Evolutionary conservation across 2,797 vertebrate species (phyloP), one percentile per base, ranked within the genome.

Genomic region (Halcyon chelicuti): DNA sequence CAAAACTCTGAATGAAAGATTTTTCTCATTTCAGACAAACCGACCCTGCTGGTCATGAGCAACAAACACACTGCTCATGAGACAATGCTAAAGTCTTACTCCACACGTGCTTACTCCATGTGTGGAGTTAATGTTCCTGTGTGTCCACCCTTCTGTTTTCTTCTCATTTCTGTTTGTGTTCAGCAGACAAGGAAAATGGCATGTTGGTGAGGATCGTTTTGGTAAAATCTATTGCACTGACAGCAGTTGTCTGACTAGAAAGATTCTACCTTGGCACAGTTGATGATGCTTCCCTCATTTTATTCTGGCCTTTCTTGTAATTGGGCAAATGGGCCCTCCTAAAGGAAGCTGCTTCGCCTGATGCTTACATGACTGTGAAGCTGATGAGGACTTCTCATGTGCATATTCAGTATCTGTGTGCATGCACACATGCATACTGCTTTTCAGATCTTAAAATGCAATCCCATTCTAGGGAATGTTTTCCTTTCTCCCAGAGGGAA

Each of bases 401-500:
- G n/a, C 26, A 8, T 9, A 44, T 85, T 85, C 42, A 29, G 8
- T 85, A 72, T 39, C 28, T 51, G 55, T 0, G 0, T 47, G 58
- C 1, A 0, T 49, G 49, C 40, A 47, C 0, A 0, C 72, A 21
- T 58, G 31, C 14, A 2, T 58, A 2, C 13, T 35, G 42, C 5
- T 52, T 73, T 66, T 88, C 46, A 63, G 25, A 49, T 37, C 26
- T 71, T 35, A 71, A 83, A 89, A 90, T 66, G 57, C 35, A 51
- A 18, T 77, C 23, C 15, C 23, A 12, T 39, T 55, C 76, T 55
- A 33, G 92, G 49, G 44, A 91, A 62, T 39, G 23, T 57, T 77
- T 88, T 40, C 13, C 23, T 46, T 88, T 91, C 52, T 58, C 54
- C 54, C 58, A 73, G 35, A 33, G 46, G 52, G 23, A 87, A 94